Evolutionary conservation across 2,113 vertebrate species (phyloP).

Genomic region (Herpailurus yagouaroundi): DNA sequence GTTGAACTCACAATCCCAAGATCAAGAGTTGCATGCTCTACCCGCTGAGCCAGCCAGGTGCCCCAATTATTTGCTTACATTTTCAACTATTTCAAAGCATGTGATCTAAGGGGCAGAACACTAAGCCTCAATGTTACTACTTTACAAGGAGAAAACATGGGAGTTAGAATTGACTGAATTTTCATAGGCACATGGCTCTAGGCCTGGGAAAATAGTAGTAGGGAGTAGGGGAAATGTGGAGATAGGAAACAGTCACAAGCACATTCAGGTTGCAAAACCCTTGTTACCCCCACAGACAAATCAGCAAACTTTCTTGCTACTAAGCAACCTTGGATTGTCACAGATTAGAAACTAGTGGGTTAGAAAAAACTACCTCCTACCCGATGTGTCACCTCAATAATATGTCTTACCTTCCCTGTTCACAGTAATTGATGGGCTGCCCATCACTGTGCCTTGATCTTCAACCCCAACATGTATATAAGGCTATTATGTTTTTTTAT

Average conservation of each 20-base stretch:
- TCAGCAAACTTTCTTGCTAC: conserved; percentile 15
- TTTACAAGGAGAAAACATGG: conserved; percentile 12
- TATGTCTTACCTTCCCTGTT: not conserved
- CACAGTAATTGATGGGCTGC: not conserved
- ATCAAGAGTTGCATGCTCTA: not conserved
- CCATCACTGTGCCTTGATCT: not conserved
- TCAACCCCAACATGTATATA: conserved; percentile 27
- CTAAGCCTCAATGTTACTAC: conserved; percentile 10
- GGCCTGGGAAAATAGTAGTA: not conserved
- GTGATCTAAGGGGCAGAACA: conserved; percentile 13
- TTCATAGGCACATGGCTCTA: not conserved
- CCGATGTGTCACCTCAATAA: not conserved
- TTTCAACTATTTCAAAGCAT: conserved; percentile 54
- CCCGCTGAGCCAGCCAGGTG: not conserved
- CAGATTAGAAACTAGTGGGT: conserved; percentile 28
- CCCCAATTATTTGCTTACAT: conserved; percentile 25
- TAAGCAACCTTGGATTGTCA: conserved; percentile 3
- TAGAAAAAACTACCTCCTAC: conserved; percentile 6
- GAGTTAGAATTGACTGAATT: conserved; percentile 42
- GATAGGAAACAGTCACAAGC: not conserved
- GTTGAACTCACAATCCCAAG: not conserved
- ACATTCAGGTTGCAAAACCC: not conserved
- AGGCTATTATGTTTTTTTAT: not conserved
- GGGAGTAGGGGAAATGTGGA: not conserved
- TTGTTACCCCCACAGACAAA: not conserved